phyloP scores from a whole-genome alignment of 1,140 invertebrate genomes.

The Listronotus oregonensis region DNA sequence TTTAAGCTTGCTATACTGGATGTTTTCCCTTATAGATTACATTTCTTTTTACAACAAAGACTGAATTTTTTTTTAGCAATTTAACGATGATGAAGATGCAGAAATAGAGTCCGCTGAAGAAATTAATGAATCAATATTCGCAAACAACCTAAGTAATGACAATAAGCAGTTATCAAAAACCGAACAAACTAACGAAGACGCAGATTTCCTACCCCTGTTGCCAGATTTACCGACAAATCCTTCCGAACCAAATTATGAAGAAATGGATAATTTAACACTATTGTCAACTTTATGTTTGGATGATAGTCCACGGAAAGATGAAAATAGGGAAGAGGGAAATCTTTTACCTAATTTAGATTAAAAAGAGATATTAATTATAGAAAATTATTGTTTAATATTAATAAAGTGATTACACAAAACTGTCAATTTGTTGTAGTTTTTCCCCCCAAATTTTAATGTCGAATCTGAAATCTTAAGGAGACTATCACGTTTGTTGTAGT shows the following conservation, averaged over 20 bases:
- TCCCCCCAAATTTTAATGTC: too few relatives aligned
- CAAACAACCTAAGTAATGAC: background rate
- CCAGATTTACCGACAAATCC: constrained; percentile 36
- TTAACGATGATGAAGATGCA: constrained; percentile 15
- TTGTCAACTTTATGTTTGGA: constrained; percentile 50
- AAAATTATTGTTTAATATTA: too few relatives aligned
- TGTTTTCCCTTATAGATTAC: too few relatives aligned
- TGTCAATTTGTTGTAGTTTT: too few relatives aligned
- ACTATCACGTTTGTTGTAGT: too few relatives aligned
- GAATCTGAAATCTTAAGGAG: too few relatives aligned
- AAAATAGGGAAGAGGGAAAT: background rate
- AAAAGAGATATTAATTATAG: too few relatives aligned
- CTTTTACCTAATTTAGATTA: constrained; percentile 11
- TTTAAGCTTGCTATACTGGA: too few relatives aligned
- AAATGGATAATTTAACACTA: constrained; percentile 54
- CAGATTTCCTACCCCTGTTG: constrained; percentile 34
- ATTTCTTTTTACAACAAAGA: too few relatives aligned
- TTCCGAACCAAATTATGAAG: constrained; percentile 52
- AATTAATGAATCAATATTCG: constrained; percentile 29
- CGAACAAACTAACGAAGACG: constrained; percentile 21
- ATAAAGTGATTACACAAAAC: too few relatives aligned
- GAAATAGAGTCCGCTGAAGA: constrained; percentile 43
- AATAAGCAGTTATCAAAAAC: background rate
- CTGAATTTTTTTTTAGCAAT: constrained; percentile 5
- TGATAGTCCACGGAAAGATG: constrained; percentile 29